These are phyloP conservation scores for Macaria notata DNA, from an alignment of 2,888 invertebrate genomes.

Conservation along the genomic window DNA sequence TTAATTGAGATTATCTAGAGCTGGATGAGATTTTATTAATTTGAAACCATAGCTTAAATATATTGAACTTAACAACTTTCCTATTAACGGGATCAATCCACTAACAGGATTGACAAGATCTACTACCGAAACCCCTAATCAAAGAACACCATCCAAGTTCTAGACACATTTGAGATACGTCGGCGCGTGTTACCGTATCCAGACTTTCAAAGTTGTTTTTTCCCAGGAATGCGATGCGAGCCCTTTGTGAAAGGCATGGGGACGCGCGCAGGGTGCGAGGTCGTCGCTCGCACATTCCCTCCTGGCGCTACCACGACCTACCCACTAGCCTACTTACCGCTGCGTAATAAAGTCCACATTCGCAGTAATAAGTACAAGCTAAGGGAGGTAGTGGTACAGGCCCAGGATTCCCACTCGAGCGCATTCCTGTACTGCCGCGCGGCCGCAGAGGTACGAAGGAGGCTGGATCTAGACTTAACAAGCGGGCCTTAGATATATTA, in stretches of 20 bases:
- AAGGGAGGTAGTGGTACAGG: neutral
- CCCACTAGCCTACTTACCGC: conserved; percentile 38
- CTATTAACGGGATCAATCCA: too few species aligned
- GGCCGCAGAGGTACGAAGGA: conserved; percentile 44
- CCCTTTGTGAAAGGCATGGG: conserved; percentile 15
- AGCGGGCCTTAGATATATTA: too few species aligned
- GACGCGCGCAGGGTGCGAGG: conserved; percentile 52
- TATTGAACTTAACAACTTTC: too few species aligned
- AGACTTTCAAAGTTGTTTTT: conserved; percentile 6
- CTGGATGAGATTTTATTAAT: too few species aligned
- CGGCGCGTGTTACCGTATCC: conserved; percentile 3
- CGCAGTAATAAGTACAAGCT: too few species aligned
- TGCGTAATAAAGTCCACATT: conserved; percentile 20
- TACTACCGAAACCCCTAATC: too few species aligned
- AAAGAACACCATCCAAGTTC: neutral
- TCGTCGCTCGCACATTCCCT: conserved; percentile 60
- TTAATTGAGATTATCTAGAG: too few species aligned
- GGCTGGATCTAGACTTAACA: conserved; percentile 28
- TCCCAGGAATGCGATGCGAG: conserved; percentile 9
- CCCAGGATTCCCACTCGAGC: conserved; percentile 15
- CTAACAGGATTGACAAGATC: too few species aligned
- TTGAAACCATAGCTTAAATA: too few species aligned
- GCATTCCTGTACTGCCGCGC: conserved; percentile 10
- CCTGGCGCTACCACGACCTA: conserved; percentile 58
- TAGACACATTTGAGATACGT: conserved; percentile 1